Conservation (phyloP, 2,797 vertebrate species). For the Antrozous pallidus region DNA sequence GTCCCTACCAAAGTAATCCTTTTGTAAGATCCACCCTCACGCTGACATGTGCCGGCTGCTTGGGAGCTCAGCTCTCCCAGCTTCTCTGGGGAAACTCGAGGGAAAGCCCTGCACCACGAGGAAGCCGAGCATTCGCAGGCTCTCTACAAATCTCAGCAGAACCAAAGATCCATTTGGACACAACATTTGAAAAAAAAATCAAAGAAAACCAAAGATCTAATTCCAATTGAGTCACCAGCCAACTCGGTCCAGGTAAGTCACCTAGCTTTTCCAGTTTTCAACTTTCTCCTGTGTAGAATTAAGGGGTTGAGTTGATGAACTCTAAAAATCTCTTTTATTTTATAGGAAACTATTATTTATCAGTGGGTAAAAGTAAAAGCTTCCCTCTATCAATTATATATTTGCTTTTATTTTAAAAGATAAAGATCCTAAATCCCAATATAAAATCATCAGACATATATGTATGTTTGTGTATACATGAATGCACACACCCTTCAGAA, state of each 20-base stretch:
- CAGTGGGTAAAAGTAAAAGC: neutral
- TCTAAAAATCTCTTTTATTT: neutral
- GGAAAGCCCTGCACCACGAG: neutral
- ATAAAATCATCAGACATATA: neutral
- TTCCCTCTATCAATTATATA: neutral
- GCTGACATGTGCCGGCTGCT: neutral
- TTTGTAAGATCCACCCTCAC: neutral
- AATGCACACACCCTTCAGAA: neutral
- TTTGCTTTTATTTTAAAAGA: conserved; percentile 23
- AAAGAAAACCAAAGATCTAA: neutral
- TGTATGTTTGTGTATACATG: neutral
- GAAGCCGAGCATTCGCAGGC: neutral
- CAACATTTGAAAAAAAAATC: neutral
- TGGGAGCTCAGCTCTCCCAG: neutral
- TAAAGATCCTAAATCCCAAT: neutral
- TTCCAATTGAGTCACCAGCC: neutral
- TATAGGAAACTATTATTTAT: neutral
- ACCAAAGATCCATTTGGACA: neutral
- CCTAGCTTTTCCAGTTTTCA: neutral
- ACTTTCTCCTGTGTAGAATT: neutral
- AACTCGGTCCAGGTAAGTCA: neutral
- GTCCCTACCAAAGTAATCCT: neutral
- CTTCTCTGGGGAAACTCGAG: neutral
- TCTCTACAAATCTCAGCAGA: neutral
- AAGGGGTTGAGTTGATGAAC: neutral